Base-by-base conservation (phyloP, 1,140 invertebrate genomes). In the Rhyzopertha dominica region DNA sequence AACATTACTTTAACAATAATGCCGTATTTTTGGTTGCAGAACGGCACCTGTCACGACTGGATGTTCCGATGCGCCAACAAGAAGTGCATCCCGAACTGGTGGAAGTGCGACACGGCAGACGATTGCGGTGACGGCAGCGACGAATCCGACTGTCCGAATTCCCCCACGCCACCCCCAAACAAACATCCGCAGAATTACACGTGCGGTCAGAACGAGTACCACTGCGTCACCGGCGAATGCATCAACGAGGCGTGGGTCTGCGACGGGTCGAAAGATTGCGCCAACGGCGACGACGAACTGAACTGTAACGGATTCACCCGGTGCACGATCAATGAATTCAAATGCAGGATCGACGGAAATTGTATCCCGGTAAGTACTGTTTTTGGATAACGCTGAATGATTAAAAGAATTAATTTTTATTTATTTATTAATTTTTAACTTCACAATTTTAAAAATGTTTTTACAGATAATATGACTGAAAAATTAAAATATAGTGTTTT, bases 1-100 rank as follows among this genome's bases (percentile, higher is more conserved):
- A n/a, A n/a, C n/a, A n/a, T n/a, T n/a, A n/a, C n/a, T n/a, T n/a
- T n/a, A n/a, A n/a, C n/a, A n/a, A n/a, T n/a, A n/a, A n/a, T n/a
- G n/a, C n/a, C n/a, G n/a, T n/a, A n/a, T n/a, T 25, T 46, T 35
- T 37, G 36, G n/a, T 47, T 51, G 14, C 23, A 59, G 56, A 61
- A 62, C 40, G 54, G 51, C 13, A 53, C 56, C n/a, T 89, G 87
- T 69, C 76, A 79, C 18, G 79, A 78, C 59, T 85, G 81, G 86
- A 81, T 87, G 82, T 82, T 85, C 52, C 74, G 72, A 47, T 89
- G 85, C 59, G 64, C 69, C 8, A 84, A 84, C 55, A 74, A 77
- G 9, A 81, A 82, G 44, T 95, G 91, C 61, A 81, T 95, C 31
- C 87, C 90, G 0, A 80, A 80, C 31, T 84, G 87, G 87, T 91